phyloP scores from a whole-genome alignment of 2,113 vertebrate species.

The Garra rufa region DNA sequence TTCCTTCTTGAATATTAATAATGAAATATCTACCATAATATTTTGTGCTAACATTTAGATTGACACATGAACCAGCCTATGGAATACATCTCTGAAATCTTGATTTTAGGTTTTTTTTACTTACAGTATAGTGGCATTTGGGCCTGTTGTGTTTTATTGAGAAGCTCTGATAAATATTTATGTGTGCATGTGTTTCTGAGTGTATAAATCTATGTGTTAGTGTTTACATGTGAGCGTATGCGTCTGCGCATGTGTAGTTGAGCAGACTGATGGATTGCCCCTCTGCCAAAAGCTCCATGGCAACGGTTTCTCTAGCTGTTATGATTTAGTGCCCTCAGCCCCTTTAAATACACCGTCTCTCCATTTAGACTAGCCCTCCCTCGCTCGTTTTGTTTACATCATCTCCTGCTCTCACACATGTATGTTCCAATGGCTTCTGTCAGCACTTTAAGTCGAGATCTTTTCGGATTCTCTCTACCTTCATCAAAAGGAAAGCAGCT shows the following conservation, averaged over 20 bases:
- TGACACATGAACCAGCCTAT: neutral
- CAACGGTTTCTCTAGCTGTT: conserved; percentile 35
- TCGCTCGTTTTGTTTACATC: conserved; percentile 31
- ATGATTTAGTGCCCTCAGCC: conserved; percentile 45
- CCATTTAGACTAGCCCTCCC: conserved; percentile 29
- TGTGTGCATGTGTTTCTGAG: neutral
- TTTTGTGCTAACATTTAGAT: neutral
- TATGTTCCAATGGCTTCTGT: conserved; percentile 3
- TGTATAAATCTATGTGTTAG: neutral
- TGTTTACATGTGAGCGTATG: conserved; percentile 13
- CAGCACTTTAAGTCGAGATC: neutral
- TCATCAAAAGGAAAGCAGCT: conserved; percentile 15
- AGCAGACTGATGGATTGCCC: conserved; percentile 38
- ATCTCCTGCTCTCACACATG: conserved; percentile 20
- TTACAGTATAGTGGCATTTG: neutral
- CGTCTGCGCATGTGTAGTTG: neutral
- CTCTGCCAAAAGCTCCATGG: conserved; percentile 33
- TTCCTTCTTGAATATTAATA: no score
- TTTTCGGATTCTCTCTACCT: conserved; percentile 6
- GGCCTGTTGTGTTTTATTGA: neutral
- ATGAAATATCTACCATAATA: neutral
- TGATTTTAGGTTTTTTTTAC: no score
- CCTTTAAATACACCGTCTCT: conserved; percentile 47
- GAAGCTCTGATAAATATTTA: neutral
- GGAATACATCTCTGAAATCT: neutral